phyloP scores from a whole-genome alignment of 2,113 vertebrate genomes.

The Apteryx mantelli region DNA sequence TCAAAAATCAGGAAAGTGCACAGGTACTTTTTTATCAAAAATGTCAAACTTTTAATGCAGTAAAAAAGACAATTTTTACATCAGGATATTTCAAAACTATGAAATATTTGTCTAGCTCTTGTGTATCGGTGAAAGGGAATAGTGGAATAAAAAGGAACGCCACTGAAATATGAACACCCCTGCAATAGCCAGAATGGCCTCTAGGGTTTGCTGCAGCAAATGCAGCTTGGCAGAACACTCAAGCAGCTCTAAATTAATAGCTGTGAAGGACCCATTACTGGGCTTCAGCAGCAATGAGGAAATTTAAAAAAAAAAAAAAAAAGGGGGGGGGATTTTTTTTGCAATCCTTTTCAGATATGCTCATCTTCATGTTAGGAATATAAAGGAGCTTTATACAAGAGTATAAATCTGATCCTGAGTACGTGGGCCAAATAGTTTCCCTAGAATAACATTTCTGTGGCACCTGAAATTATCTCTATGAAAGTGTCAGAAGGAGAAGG shows the following conservation, averaged over 20 bases:
- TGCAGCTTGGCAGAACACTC: neutral
- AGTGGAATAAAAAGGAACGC: neutral
- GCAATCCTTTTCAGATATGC: neutral
- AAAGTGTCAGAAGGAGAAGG: neutral
- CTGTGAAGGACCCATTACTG: neutral
- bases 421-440: neutral
- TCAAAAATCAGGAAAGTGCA: neutral
- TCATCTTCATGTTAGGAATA: neutral
- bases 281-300: neutral
- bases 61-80: neutral
- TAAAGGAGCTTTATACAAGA: neutral
- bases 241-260: neutral
- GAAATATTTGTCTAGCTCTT: neutral
- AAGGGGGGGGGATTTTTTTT: neutral
- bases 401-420: neutral
- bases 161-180: neutral
- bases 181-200: neutral
- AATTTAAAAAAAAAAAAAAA: rapidly evolving
- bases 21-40: neutral
- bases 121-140: neutral
- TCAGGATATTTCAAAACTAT: neutral
- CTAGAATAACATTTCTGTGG: neutral
- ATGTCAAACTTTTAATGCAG: neutral
- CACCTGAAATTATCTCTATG: neutral
- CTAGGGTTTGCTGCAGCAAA: neutral